A percentile compares a stretch with the other conserved stretches of the same genome.
Conservation (phyloP, 2,113 vertebrate species). For the Corapipo altera region DNA sequence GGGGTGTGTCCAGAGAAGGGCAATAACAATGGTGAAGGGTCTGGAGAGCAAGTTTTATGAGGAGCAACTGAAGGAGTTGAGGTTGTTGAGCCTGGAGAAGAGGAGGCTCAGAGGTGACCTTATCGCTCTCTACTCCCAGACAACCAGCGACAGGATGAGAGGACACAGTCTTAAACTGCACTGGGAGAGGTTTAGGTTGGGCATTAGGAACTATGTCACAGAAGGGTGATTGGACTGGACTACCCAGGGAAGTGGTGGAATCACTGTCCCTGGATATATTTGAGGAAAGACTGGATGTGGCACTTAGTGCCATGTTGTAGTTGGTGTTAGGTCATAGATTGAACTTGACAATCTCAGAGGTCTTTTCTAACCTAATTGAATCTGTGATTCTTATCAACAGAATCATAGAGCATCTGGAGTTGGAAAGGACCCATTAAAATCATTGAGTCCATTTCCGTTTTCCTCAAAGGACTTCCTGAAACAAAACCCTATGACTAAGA, state of each 20-base stretch:
- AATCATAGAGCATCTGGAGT: not conserved
- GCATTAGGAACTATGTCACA: not conserved
- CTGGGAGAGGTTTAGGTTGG: not conserved
- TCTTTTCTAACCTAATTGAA: not conserved
- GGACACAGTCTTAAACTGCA: not conserved
- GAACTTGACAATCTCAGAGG: not conserved
- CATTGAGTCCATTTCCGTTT: fast-evolving
- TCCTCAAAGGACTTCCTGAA: not conserved
- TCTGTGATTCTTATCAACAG: not conserved
- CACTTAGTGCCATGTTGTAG: not conserved
- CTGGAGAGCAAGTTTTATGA: not conserved
- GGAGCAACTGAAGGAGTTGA: not conserved
- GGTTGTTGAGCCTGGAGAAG: not conserved
- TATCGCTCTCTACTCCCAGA: not conserved
- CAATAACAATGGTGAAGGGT: not conserved
- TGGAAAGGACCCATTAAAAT: not conserved
- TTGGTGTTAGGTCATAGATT: not conserved
- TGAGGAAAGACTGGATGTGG: fast-evolving
- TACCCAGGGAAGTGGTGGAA: not conserved
- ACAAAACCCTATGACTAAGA: not conserved
- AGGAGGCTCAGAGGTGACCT: not conserved
- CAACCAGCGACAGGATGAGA: not conserved
- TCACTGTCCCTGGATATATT: fast-evolving
- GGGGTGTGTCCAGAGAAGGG: not conserved
- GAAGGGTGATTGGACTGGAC: not conserved